These are phyloP conservation scores for Denticeps clupeoides DNA, from an alignment of 2,797 vertebrate species.

Conservation along the genomic window DNA sequence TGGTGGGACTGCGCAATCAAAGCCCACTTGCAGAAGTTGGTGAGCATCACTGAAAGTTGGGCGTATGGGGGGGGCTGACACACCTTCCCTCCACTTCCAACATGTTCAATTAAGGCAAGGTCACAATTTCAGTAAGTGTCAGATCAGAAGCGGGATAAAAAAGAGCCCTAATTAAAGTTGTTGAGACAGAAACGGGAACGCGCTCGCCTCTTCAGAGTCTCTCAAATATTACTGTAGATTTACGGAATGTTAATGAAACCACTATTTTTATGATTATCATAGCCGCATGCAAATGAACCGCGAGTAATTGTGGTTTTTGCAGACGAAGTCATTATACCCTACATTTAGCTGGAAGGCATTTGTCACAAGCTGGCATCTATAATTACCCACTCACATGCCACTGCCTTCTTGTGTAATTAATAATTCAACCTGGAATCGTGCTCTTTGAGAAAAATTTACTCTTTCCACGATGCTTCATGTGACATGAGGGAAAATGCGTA, in stretches of 20 bases:
- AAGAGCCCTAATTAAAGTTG: too few relatives aligned
- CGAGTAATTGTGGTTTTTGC: constrained; percentile 50
- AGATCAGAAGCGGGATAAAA: too few relatives aligned
- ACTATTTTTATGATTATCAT: constrained; percentile 26
- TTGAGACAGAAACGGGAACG: too few relatives aligned
- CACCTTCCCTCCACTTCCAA: too few relatives aligned
- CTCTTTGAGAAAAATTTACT: constrained; percentile 43
- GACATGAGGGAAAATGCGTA: background rate
- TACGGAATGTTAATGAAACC: constrained; percentile 20
- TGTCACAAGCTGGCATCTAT: constrained; percentile 53
- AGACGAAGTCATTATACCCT: constrained; percentile 41
- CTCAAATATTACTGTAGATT: constrained; percentile 9
- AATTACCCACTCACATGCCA: constrained; percentile 53
- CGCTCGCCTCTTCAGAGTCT: too few relatives aligned
- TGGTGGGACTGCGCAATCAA: too few relatives aligned
- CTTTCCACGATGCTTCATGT: constrained; percentile 32
- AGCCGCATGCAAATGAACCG: constrained; percentile 39
- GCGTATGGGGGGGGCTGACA: too few relatives aligned
- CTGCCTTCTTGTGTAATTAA: constrained; percentile 55
- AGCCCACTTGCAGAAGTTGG: too few relatives aligned
- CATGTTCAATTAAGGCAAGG: too few relatives aligned
- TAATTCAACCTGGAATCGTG: constrained; percentile 48
- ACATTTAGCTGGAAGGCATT: constrained; percentile 45
- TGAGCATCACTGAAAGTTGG: too few relatives aligned
- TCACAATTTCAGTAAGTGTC: too few relatives aligned